A percentile compares a stretch with the other conserved stretches of the same genome.
phyloP scores from a whole-genome alignment of 2,113 vertebrate genomes.

The Cyrtonyx montezumae region DNA sequence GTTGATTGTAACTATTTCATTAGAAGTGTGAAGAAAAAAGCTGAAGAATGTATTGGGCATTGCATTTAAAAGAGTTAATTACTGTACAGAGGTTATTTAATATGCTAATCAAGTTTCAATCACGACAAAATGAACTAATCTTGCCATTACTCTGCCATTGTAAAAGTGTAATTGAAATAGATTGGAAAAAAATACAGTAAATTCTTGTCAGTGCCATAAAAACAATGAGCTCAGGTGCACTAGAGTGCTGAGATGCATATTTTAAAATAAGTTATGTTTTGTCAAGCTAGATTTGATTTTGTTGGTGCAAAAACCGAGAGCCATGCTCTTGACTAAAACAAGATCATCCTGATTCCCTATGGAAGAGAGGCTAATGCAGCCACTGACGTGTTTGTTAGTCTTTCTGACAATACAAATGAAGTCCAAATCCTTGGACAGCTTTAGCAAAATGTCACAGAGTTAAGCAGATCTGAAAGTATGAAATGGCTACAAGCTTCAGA shows the following conservation, averaged over 20 bases:
- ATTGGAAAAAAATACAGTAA: conserved; percentile 25
- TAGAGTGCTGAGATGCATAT: not conserved
- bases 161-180: conserved; percentile 62
- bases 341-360: not conserved
- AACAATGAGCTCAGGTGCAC: not conserved
- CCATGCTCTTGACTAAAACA: not conserved
- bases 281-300: not conserved
- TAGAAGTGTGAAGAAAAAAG: conserved; percentile 14
- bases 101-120: conserved; percentile 70
- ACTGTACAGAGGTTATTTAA: conserved; percentile 65
- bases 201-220: conserved; percentile 1
- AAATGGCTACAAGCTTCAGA: not conserved
- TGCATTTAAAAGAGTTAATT: conserved; percentile 65
- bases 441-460: not conserved
- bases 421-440: not conserved
- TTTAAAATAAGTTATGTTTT: not conserved
- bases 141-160: conserved; percentile 44
- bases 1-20: not conserved
- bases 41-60: conserved; percentile 47
- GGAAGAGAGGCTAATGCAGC: not conserved
- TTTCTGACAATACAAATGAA: not conserved
- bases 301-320: not conserved
- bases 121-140: conserved; percentile 59
- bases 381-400: not conserved
- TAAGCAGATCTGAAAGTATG: not conserved